Evolutionary conservation across 2,888 invertebrate genomes (phyloP).

Genomic region (Pherbina coryleti): DNA sequence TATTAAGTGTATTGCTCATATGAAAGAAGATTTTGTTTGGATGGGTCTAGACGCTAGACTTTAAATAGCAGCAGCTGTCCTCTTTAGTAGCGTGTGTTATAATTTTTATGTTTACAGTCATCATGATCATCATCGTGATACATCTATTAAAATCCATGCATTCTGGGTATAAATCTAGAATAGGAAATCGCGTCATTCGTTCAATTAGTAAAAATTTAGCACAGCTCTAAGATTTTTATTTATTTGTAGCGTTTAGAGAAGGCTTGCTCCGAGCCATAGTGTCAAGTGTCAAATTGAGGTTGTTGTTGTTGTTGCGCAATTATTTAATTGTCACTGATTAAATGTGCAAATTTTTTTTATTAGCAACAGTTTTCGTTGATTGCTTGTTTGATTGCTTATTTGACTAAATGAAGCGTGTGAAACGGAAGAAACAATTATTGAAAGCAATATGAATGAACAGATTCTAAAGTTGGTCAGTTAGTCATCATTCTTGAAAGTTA

Average conservation of each 20-base stretch:
- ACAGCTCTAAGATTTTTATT: slow-evolving; percentile 17
- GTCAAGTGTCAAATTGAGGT: slow-evolving; percentile 11
- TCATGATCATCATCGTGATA: not conserved
- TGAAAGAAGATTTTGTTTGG: not conserved
- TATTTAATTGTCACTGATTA: slow-evolving; percentile 45
- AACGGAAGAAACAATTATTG: slow-evolving; percentile 34
- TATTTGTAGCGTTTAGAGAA: not conserved
- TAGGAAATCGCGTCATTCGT: slow-evolving; percentile 39
- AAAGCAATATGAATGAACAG: not conserved
- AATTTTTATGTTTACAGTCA: not conserved
- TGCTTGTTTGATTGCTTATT: not conserved
- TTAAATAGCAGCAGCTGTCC: slow-evolving; percentile 12
- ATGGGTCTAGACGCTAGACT: slow-evolving; percentile 4
- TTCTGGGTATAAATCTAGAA: not conserved
- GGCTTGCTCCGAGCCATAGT: slow-evolving; percentile 28
- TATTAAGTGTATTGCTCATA: not conserved
- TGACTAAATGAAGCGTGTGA: slow-evolving; percentile 26
- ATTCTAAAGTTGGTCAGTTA: no score
- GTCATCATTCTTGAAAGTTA: no score
- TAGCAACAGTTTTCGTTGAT: not conserved
- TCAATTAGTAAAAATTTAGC: slow-evolving; percentile 35
- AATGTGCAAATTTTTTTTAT: slow-evolving; percentile 38
- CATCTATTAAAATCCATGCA: not conserved
- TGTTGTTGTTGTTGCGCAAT: slow-evolving; percentile 41
- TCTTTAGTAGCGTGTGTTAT: not conserved